phyloP scores from a whole-genome alignment of 2,888 invertebrate species.

The Amblyjoppa proteus region DNA sequence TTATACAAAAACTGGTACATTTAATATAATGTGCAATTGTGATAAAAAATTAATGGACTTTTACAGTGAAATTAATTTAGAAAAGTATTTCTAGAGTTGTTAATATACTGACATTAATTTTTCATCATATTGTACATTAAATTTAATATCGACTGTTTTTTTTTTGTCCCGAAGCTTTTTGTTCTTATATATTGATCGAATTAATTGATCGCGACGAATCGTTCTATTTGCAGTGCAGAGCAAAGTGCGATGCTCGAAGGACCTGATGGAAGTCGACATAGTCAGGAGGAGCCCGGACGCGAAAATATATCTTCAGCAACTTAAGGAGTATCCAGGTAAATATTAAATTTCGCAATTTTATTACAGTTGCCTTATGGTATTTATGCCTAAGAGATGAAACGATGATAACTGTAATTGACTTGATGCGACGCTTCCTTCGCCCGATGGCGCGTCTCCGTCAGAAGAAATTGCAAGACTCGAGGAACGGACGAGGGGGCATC shows the following conservation, averaged over 20 bases:
- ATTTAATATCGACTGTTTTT: background rate
- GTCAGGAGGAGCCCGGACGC: conserved; percentile 89
- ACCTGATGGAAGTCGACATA: conserved; percentile 90
- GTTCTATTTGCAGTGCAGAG: conserved; percentile 88
- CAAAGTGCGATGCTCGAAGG: conserved; percentile 89
- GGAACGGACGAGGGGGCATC: background rate
- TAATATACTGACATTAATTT: too few species aligned
- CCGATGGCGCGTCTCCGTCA: conserved; percentile 29
- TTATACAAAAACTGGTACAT: too few species aligned
- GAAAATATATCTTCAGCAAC: conserved; percentile 89
- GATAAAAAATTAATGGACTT: too few species aligned
- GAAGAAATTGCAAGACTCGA: background rate
- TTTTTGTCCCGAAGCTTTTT: background rate
- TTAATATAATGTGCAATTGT: too few species aligned
- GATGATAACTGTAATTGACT: conserved; percentile 59
- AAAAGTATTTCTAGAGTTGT: background rate
- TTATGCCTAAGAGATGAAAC: conserved; percentile 34
- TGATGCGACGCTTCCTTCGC: conserved; percentile 48
- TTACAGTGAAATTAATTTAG: background rate
- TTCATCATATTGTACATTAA: too few species aligned
- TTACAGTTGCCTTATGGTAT: conserved; percentile 1
- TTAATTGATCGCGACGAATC: conserved; percentile 15
- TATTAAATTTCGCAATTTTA: background rate
- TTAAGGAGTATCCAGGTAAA: conserved; percentile 89
- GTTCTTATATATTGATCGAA: background rate